phyloP scores from a whole-genome alignment of 2,888 invertebrate genomes.

The Pyralis farinalis region DNA sequence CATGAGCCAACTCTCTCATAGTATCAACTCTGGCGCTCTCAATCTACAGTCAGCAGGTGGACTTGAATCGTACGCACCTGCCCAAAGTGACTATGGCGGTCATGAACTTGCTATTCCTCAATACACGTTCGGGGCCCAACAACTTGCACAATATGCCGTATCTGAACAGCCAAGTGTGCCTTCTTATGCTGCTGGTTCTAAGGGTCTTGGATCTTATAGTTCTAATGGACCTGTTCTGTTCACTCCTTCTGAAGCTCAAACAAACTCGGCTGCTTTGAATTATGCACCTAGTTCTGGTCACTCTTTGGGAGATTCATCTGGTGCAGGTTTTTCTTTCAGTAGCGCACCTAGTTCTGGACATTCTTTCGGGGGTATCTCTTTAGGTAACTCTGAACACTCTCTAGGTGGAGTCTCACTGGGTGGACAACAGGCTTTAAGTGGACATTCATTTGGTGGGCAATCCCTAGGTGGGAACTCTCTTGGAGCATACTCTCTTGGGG shows the following conservation, averaged over 20 bases:
- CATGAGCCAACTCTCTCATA: conserved; percentile 64
- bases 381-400: conserved; percentile 30
- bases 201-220: conserved; percentile 64
- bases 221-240: conserved; percentile 70
- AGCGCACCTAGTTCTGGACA: conserved; percentile 12
- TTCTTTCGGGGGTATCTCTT: conserved; percentile 14
- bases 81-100: conserved; percentile 39
- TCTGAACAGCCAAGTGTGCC: conserved; percentile 50
- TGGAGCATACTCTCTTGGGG: conserved; percentile 14
- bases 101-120: conserved; percentile 54
- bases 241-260: conserved; percentile 49
- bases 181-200: conserved; percentile 61
- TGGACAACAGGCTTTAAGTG: conserved; percentile 24
- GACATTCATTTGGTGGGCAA: conserved; percentile 16
- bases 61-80: conserved; percentile 51
- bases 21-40: conserved; percentile 56
- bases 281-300: conserved; percentile 45
- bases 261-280: conserved; percentile 30
- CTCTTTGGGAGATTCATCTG: conserved; percentile 28
- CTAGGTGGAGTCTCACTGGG: conserved; percentile 27
- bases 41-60: conserved; percentile 47
- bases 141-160: conserved; percentile 51
- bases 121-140: conserved; percentile 45
- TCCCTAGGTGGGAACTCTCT: too few relatives aligned
- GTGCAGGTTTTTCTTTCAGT: conserved; percentile 14